Conservation (phyloP, 2,888 invertebrate genomes). For the Volucella zonaria region DNA sequence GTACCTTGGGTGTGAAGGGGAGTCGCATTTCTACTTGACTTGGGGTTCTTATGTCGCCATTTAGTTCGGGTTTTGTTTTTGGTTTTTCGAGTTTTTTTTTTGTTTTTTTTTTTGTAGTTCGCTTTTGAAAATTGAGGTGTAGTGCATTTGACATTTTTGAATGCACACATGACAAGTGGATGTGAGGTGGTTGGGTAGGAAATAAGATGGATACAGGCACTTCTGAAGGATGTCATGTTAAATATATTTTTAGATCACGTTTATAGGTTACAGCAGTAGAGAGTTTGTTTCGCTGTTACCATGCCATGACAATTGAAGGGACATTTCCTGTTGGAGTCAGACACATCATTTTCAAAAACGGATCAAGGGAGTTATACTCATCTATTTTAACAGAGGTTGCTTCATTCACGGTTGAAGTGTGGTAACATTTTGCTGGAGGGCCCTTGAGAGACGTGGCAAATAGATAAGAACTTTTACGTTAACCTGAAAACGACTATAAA, state of each 20-base stretch:
- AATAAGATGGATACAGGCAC: neutral
- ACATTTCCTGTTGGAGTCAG: neutral
- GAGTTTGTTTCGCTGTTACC: neutral
- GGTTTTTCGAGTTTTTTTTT: neutral
- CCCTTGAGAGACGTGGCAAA: too few species aligned
- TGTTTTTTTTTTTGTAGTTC: neutral
- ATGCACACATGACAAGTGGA: conserved; percentile 34
- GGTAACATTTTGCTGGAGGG: too few species aligned
- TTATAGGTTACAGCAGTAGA: conserved; percentile 1
- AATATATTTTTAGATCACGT: conserved; percentile 59
- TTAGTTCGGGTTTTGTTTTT: neutral
- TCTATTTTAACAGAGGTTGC: too few species aligned
- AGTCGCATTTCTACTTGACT: neutral
- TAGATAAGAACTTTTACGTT: too few species aligned
- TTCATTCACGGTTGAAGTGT: too few species aligned
- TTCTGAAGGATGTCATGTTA: conserved; percentile 33
- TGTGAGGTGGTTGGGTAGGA: conserved; percentile 3
- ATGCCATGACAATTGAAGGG: neutral
- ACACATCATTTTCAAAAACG: too few species aligned
- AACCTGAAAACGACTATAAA: too few species aligned
- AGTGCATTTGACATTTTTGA: conserved; percentile 56
- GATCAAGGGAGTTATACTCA: too few species aligned
- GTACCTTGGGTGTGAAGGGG: neutral
- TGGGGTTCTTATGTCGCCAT: conserved; percentile 8
- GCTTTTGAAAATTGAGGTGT: conserved; percentile 10